Conservation (phyloP, 2,797 vertebrate species). For the Lacerta viridis region DNA sequence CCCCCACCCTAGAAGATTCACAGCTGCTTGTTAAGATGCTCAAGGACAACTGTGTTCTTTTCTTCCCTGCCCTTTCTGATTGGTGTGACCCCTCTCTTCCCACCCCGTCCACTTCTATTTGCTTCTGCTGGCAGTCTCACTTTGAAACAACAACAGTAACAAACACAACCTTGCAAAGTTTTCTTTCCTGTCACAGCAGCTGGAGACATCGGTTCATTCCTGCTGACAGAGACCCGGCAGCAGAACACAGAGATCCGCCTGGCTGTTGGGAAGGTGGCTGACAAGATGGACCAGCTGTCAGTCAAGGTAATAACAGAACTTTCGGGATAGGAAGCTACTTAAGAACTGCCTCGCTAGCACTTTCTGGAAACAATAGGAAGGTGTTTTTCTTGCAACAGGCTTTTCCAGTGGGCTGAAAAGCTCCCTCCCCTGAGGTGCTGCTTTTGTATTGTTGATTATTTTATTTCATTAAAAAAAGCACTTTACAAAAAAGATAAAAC, state of each 20-base stretch:
- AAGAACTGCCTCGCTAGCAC: no score
- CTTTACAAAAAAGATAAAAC: no score
- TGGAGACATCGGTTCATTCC: conserved; percentile 91
- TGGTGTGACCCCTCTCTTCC: not conserved
- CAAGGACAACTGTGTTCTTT: not conserved
- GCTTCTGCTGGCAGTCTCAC: not conserved
- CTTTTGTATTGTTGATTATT: no score
- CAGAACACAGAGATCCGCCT: conserved; percentile 95
- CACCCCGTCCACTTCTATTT: fast-evolving
- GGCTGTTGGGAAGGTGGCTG: conserved; percentile 91
- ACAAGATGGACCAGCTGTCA: conserved; percentile 93
- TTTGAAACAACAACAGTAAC: not conserved
- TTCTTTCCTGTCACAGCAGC: conserved; percentile 77
- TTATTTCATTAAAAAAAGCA: no score
- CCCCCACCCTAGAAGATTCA: no score
- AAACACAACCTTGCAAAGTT: not conserved
- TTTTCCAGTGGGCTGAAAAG: no score
- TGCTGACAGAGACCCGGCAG: conserved; percentile 96
- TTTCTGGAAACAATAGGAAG: no score
- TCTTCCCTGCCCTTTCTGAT: not conserved
- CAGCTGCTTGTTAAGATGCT: not conserved
- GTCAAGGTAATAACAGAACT: conserved; percentile 83
- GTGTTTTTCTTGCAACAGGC: no score
- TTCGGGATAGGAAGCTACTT: no score
- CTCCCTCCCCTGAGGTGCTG: no score